These are phyloP conservation scores for Dendrolimus pini DNA, from an alignment of 2,888 invertebrate genomes.

Conservation along the genomic window DNA sequence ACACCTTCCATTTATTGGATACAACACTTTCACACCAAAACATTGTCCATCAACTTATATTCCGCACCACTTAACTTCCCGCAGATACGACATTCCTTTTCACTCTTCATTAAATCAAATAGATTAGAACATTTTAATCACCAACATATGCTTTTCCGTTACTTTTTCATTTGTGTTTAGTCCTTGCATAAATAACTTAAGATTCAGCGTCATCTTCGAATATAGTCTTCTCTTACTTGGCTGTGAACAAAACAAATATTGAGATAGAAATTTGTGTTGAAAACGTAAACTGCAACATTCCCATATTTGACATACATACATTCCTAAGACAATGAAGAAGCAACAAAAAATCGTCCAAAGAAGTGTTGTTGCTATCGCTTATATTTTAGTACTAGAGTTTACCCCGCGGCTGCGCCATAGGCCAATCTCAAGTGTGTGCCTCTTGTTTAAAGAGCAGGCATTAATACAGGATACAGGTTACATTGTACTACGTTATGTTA, in stretches of 20 bases:
- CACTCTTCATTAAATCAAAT: slow-evolving; percentile 22
- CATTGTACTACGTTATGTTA: too few species aligned
- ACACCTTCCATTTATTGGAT: slow-evolving; percentile 72
- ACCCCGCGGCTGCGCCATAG: too few species aligned
- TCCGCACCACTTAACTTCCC: slow-evolving; percentile 53
- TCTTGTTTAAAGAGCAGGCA: too few species aligned
- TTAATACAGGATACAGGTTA: too few species aligned
- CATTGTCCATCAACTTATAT: slow-evolving; percentile 59
- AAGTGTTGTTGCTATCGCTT: too few species aligned
- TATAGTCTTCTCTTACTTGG: slow-evolving; percentile 53
- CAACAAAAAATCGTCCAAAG: too few species aligned
- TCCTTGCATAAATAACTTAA: slow-evolving; percentile 73
- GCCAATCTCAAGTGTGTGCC: too few species aligned
- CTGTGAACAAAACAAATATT: slow-evolving; percentile 42
- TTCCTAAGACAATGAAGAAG: too few species aligned
- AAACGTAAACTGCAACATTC: too few species aligned
- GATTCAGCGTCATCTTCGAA: slow-evolving; percentile 59
- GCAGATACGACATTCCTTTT: slow-evolving; percentile 26
- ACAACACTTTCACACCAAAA: slow-evolving; percentile 74
- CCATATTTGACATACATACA: too few species aligned
- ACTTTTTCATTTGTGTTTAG: slow-evolving; percentile 62
- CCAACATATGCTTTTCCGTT: slow-evolving; percentile 66
- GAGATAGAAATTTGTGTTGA: neutral
- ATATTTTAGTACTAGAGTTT: too few species aligned
- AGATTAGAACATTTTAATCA: slow-evolving; percentile 57